Base-by-base conservation (phyloP, 2,113 vertebrate genomes). In the Notothenia coriiceps region DNA sequence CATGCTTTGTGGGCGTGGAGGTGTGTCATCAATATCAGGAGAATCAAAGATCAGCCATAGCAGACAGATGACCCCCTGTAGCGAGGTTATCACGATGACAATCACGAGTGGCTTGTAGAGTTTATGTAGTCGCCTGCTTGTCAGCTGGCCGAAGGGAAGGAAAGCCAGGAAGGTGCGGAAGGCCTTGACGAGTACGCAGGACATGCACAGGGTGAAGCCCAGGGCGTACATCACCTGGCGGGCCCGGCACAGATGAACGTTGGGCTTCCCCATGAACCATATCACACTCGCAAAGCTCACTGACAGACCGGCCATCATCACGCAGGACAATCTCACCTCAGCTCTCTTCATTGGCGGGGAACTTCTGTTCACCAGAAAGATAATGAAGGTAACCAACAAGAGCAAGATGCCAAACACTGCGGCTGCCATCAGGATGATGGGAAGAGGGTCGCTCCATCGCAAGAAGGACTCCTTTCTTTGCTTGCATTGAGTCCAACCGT, bases 191-290 rank as follows among this genome's bases (percentile, higher is more conserved):
- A 94, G 82, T 25, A 94, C 84, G 57, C 93, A 94, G 43, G 94
- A 93, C 10, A 95, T 79, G 50, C 89, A 92, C 25, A 94, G 67
- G n/a, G 93, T 93, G 74, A 94, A 95, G 62, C 94, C 91, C 35
- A 95, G 74, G 6, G 87, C 90, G 14, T 93, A 94, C 73, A 93
- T 68, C 12, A 89, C 66, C 72, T 95, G 94, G 22, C 90, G 93
- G 14, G 92, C 80, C 22, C 46, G 65, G 77, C 95, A 95, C 2
- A 88, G 67, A 65, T 89, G 66, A 7, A 76, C 1, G 10, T 2
- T 87, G 17, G 94, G 94, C 57, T 72, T 56, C 10, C 85, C 93
- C 57, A 95, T 89, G 52, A 94, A 95, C 14, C 90, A 79, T 4
- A 92, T 59, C 3, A 92, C 85, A 12, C 92, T 92, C 13, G 57